phyloP scores from a whole-genome alignment of 2,888 invertebrate species.

The Lycocerus yunnanus region DNA sequence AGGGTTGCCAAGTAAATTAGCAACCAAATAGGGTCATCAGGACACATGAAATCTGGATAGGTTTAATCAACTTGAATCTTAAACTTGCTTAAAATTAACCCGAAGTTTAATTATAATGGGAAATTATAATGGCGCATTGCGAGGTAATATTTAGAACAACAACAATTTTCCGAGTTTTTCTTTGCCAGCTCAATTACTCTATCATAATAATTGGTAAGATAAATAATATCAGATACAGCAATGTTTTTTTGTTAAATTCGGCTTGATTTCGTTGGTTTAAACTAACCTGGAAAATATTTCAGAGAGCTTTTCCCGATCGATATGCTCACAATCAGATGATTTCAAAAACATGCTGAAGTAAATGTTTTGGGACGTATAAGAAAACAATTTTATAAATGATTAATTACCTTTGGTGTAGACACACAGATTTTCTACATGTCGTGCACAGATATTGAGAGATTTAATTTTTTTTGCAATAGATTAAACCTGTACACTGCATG shows the following conservation, averaged over 20 bases:
- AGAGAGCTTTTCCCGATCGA: not conserved
- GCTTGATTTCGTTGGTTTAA: not conserved
- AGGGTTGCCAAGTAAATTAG: constrained; percentile 6
- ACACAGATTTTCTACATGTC: not conserved
- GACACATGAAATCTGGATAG: constrained; percentile 10
- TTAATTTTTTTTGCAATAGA: not conserved
- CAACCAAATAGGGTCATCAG: constrained; percentile 13
- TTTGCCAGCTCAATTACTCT: not conserved
- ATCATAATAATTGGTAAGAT: no score
- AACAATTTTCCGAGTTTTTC: not conserved
- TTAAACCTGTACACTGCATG: not conserved
- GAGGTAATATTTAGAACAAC: not conserved
- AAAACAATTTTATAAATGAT: not conserved
- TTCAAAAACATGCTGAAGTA: not conserved
- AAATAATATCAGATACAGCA: not conserved
- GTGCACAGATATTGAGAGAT: not conserved
- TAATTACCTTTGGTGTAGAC: not conserved
- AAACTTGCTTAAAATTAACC: not conserved
- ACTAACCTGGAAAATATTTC: not conserved
- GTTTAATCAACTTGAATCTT: constrained; percentile 8
- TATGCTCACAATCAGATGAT: not conserved
- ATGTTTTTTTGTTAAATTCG: not conserved
- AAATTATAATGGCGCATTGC: not conserved
- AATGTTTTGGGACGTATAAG: not conserved
- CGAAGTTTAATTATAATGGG: not conserved